These are phyloP conservation scores for Megaceryle alcyon DNA, from an alignment of 2,797 vertebrate species.

Conservation along the genomic window DNA sequence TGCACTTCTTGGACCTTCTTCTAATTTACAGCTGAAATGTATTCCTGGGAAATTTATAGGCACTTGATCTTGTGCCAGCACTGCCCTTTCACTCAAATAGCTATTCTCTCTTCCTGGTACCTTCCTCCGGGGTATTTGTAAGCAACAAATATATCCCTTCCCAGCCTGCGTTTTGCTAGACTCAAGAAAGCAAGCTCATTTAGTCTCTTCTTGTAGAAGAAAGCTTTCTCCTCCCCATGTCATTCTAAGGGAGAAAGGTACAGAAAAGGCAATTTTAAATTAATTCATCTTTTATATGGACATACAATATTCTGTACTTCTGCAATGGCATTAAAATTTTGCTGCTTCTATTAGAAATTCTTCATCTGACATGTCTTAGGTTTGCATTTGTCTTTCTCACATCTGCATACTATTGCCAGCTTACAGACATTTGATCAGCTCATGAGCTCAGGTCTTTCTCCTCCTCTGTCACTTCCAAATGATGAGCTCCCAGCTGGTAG, in stretches of 20 bases:
- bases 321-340: slow-evolving; percentile 18
- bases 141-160: slow-evolving; percentile 39
- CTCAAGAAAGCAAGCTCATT: slow-evolving; percentile 33
- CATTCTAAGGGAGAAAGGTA: neutral
- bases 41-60: slow-evolving; percentile 45
- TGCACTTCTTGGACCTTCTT: slow-evolving; percentile 1
- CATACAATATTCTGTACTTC: slow-evolving; percentile 32
- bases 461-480: slow-evolving; percentile 70
- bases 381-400: slow-evolving; percentile 59
- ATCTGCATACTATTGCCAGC: slow-evolving; percentile 57
- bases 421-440: slow-evolving; percentile 60
- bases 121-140: slow-evolving; percentile 40
- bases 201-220: slow-evolving; percentile 34
- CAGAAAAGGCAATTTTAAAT: slow-evolving; percentile 23
- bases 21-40: slow-evolving; percentile 31
- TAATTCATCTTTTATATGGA: slow-evolving; percentile 43
- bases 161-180: slow-evolving; percentile 21
- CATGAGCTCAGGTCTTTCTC: slow-evolving; percentile 28
- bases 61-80: slow-evolving; percentile 31
- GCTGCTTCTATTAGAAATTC: slow-evolving; percentile 48
- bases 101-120: slow-evolving; percentile 41
- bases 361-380: slow-evolving; percentile 31
- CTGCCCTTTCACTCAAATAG: slow-evolving; percentile 53
- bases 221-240: neutral
- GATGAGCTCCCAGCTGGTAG: slow-evolving; percentile 72